Conservation (phyloP, 2,888 invertebrate species). For the Camponotus fellah region DNA sequence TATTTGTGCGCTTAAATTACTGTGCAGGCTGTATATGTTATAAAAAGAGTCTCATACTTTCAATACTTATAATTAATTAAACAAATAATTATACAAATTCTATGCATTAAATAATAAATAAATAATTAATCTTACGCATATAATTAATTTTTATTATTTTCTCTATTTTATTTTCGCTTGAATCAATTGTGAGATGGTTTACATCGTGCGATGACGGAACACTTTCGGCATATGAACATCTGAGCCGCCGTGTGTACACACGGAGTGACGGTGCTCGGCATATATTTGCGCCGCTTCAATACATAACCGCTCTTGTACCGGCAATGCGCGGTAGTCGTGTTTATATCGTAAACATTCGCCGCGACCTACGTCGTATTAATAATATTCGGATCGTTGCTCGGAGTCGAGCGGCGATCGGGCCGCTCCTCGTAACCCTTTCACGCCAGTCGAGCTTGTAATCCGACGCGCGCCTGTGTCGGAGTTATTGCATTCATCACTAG, state of each 20-base stretch:
- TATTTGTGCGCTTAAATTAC: no score
- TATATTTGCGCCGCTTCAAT: slow-evolving; percentile 67
- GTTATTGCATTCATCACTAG: slow-evolving; percentile 58
- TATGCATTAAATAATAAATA: no score
- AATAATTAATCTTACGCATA: background rate
- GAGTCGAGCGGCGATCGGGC: slow-evolving; percentile 55
- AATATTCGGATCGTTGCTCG: slow-evolving; percentile 74
- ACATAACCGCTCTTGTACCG: slow-evolving; percentile 64
- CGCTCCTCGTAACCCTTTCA: slow-evolving; percentile 58
- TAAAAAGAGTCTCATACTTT: no score
- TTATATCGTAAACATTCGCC: slow-evolving; percentile 76
- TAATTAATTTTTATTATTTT: background rate
- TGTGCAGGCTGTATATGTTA: no score
- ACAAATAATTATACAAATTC: background rate
- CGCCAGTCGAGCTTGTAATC: slow-evolving; percentile 55
- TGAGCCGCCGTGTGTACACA: slow-evolving; percentile 43
- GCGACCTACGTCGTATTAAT: slow-evolving; percentile 72
- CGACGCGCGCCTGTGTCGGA: slow-evolving; percentile 57
- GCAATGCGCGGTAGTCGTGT: slow-evolving; percentile 60
- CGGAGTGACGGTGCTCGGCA: slow-evolving; percentile 54
- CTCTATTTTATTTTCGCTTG: slow-evolving; percentile 8
- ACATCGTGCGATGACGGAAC: slow-evolving; percentile 54
- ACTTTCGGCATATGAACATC: slow-evolving; percentile 56
- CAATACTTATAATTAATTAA: background rate
- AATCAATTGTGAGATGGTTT: slow-evolving; percentile 48